Evolutionary conservation across 2,888 invertebrate genomes (phyloP), one percentile per base, ranked within the genome.

Genomic region (Sesia bembeciformis): DNA sequence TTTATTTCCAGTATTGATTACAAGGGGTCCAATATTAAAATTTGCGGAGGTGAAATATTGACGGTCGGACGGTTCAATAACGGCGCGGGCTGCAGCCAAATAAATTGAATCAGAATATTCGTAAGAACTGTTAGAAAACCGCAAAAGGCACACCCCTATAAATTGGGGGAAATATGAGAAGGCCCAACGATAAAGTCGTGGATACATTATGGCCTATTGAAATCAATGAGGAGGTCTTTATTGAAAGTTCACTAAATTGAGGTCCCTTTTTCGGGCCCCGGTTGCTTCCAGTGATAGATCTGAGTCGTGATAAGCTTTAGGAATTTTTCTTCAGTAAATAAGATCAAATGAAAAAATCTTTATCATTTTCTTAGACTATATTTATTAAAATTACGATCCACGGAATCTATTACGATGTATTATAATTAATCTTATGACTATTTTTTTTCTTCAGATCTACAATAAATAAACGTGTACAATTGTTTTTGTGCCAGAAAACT

Each of bases 151-250:
- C 63, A 74, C 78, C 78, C 71, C 67, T 72, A 84, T 85, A 81
- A 84, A 84, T 82, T 80, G 75, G 63, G 67, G 67, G 67, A 78
- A 81, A 82, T 82, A 80, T 83, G 74, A 78, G 71, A 68, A 67
- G 69, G 68, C 60, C 72, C 70, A 56, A 53, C 74, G 78, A 84
- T 84, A 84, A 85, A 83, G 75, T 78, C 76, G 65, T 70, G 67
- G 70, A 69, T 79, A 81, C 78, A 76, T 78, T 80, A 81, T 72
- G 70, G 74, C 63, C 79, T 70, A 84, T 84, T 81, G 79, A 84
- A 84, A 84, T 80, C 83, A 80, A 84, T 83, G 76, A 76, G 56
- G 57, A 61, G 73, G 76, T 76, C 81, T 81, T 82, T 79, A 84
- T 84, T 75, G 78, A 74, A 78, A 78, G 70, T 78, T 78, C 67